These are phyloP conservation scores for Sarcophaga carnaria DNA, from an alignment of 2,888 invertebrate genomes.

Conservation along the genomic window DNA sequence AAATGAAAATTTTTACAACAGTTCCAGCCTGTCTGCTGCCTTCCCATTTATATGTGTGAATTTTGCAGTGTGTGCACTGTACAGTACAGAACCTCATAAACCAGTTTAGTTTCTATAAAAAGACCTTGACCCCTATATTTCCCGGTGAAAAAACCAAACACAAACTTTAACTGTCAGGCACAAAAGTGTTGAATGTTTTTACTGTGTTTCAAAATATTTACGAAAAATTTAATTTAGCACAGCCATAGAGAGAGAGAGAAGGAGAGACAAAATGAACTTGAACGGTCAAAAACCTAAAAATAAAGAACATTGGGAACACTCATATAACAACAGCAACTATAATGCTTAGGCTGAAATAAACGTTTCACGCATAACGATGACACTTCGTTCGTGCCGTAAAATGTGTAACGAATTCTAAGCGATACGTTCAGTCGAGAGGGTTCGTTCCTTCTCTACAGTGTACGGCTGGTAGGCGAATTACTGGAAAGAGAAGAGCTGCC, in stretches of 20 bases:
- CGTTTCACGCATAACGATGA: slow-evolving; percentile 44
- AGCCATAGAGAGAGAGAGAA: not conserved
- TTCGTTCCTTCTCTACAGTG: not conserved
- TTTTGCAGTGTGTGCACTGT: not conserved
- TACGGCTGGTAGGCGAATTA: no score
- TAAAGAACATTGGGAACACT: slow-evolving; percentile 38
- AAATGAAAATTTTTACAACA: not conserved
- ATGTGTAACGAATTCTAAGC: not conserved
- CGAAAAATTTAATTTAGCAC: no score
- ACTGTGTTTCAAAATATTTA: slow-evolving; percentile 1
- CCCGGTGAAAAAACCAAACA: slow-evolving; percentile 22
- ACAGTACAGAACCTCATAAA: slow-evolving; percentile 12
- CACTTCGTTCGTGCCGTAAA: not conserved
- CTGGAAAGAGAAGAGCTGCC: no score
- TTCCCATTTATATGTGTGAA: not conserved
- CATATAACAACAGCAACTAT: slow-evolving; percentile 1
- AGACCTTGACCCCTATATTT: slow-evolving; percentile 63
- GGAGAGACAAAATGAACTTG: slow-evolving; percentile 53
- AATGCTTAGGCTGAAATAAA: slow-evolving; percentile 10
- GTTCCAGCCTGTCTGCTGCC: not conserved
- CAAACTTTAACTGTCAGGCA: slow-evolving; percentile 13
- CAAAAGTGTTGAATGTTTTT: slow-evolving; percentile 7
- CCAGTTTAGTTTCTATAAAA: slow-evolving; percentile 30
- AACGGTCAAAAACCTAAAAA: slow-evolving; percentile 62
- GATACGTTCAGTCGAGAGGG: not conserved